These are phyloP conservation scores for Distichodus sexfasciatus DNA, from an alignment of 2,797 vertebrate species.

Conservation along the genomic window DNA sequence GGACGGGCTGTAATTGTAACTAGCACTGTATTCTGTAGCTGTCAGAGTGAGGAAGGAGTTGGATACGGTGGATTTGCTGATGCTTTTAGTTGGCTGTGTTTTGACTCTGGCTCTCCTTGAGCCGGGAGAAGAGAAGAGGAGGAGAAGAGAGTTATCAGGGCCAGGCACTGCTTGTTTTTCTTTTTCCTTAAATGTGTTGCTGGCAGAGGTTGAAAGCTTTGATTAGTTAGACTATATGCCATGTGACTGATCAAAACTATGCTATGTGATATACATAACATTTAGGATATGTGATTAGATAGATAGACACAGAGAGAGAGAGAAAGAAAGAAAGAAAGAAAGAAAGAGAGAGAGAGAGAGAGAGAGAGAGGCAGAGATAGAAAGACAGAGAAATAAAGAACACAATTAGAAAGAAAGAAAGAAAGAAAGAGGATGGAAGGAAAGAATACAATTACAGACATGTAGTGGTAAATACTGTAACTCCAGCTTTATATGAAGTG, in stretches of 20 bases:
- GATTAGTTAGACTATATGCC: conserved; percentile 63
- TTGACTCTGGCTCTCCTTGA: conserved; percentile 48
- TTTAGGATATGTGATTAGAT: not conserved
- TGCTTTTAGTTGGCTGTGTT: not conserved
- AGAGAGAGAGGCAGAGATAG: too few relatives aligned
- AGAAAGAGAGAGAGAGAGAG: too few relatives aligned
- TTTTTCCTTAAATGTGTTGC: conserved; percentile 47
- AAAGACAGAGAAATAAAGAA: too few relatives aligned
- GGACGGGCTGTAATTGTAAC: not conserved
- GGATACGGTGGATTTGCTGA: not conserved
- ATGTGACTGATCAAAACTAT: conserved; percentile 53
- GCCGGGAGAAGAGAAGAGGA: conserved; percentile 15
- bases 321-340: too few relatives aligned
- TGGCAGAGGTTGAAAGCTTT: conserved; percentile 60
- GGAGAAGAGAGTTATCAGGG: conserved; percentile 46
- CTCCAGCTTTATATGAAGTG: too few relatives aligned
- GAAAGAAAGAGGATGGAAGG: too few relatives aligned
- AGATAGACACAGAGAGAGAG: too few relatives aligned
- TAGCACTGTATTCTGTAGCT: not conserved
- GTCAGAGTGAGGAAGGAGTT: not conserved
- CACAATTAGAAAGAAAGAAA: too few relatives aligned
- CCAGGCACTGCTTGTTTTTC: conserved; percentile 33
- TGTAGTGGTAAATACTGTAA: too few relatives aligned
- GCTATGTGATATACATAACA: not conserved
- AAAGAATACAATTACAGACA: too few relatives aligned